Evolutionary conservation across 1,140 invertebrate genomes (phyloP), one percentile per base, ranked within the genome.

Genomic region (Drosophila paulistorum): DNA sequence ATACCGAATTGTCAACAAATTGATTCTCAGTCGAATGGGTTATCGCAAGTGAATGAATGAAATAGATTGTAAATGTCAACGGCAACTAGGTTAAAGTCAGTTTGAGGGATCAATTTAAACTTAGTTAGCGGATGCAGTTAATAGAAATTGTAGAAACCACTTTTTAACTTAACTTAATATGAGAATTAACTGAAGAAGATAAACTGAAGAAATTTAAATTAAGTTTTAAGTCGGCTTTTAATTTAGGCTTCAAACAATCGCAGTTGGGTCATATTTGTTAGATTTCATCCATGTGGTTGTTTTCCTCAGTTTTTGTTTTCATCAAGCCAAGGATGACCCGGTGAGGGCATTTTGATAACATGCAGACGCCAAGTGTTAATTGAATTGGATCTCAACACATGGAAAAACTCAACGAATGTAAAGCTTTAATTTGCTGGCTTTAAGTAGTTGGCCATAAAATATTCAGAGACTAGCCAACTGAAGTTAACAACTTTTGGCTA

Each of bases 361-460:
- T 48, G 74, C 59, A 11, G 45, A 51, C 2, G 10, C 17, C 17
- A 79, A 66, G 75, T 81, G 78, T 82, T 86, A 85, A 85, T 85
- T 85, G 82, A 85, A 85, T 85, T 79, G 74, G 64, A 63, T 62
- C 59, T 41, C 42, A 37, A 20, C 59, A 58, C 67, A 74, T 73
- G 72, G 72, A 20, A 67, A 80, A 77, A 59, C 64, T 9, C 11
- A 33, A 48, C 37, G 37, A 11, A 39, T 39, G 37, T 11, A 39
- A 13, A 5, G 60, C 69, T 77, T 84, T 72, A 68, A 59, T 42
- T 20, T 23, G 45, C 7, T 23, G 45, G 7, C 45, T 48, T 48
- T 48, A 48, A 48, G 14, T 20, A 20, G 17, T 10, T 23, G 17
- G 17, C 7, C 20, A 11, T 51, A 23, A 51, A 23, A 23, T 51